Percentiles rank a stretch among this genome's conserved stretches.
These are phyloP conservation scores for Pegoplata infirma DNA, from an alignment of 2,888 invertebrate genomes.

Conservation along the genomic window DNA sequence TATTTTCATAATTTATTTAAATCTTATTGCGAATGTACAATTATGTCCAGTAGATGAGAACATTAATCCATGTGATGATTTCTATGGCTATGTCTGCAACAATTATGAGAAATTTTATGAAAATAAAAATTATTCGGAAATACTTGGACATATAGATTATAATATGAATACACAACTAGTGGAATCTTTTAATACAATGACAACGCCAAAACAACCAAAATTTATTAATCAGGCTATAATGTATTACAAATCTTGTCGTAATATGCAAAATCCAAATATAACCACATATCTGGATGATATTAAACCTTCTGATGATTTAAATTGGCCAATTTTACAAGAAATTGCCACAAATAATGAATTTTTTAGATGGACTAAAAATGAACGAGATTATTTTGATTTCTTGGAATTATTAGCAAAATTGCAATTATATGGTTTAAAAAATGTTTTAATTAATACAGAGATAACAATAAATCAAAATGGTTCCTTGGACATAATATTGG, in stretches of 20 bases:
- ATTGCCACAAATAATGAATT: too few species aligned
- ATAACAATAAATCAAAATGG: background rate
- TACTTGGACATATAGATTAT: slow-evolving; percentile 68
- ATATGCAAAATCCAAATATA: background rate
- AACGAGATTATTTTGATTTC: slow-evolving; percentile 67
- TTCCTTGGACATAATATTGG: background rate
- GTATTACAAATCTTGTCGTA: slow-evolving; percentile 2
- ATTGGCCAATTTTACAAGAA: slow-evolving; percentile 67
- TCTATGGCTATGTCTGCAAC: slow-evolving; percentile 71
- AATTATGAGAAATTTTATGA: slow-evolving; percentile 67
- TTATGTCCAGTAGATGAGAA: slow-evolving; percentile 31
- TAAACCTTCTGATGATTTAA: slow-evolving; percentile 64
- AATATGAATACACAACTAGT: slow-evolving; percentile 67
- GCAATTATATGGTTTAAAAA: slow-evolving; percentile 67
- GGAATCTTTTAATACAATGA: slow-evolving; percentile 53
- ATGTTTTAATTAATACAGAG: slow-evolving; percentile 56
- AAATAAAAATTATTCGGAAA: slow-evolving; percentile 64
- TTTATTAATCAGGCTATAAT: too few species aligned
- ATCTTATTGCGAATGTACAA: too few species aligned
- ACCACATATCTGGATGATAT: slow-evolving; percentile 67
- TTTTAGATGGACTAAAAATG: too few species aligned
- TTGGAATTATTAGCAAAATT: slow-evolving; percentile 66
- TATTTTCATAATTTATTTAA: too few species aligned
- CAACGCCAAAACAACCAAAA: too few species aligned
- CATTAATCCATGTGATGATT: slow-evolving; percentile 69